These are phyloP conservation scores for Miniopterus natalensis DNA, from an alignment of 2,113 vertebrate genomes.

Conservation along the genomic window DNA sequence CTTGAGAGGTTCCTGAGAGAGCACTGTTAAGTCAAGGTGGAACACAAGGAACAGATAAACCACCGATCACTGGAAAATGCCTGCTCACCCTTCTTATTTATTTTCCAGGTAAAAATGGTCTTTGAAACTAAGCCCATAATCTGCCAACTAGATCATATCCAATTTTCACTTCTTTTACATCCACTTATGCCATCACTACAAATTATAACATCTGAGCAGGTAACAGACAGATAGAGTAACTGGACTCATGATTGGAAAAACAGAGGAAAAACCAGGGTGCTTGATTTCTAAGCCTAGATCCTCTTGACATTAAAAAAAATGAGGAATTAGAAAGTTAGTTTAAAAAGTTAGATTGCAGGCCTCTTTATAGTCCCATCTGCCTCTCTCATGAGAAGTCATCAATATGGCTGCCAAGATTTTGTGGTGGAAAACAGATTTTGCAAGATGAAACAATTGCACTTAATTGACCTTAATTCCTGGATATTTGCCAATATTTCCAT, in stretches of 20 bases:
- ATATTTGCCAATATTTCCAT: conserved; percentile 65
- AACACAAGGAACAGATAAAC: conserved; percentile 50
- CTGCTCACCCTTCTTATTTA: conserved; percentile 57
- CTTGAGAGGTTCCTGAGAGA: conserved; percentile 16
- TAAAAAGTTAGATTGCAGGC: background rate
- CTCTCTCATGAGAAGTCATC: conserved; percentile 65
- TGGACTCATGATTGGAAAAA: conserved; percentile 61
- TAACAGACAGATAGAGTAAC: conserved; percentile 51
- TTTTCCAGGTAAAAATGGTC: conserved; percentile 68
- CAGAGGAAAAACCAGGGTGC: conserved; percentile 12
- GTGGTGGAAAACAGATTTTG: conserved; percentile 69
- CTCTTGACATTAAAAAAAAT: background rate
- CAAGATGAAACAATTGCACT: conserved; percentile 71
- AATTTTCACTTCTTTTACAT: conserved; percentile 65
- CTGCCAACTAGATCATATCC: conserved; percentile 64
- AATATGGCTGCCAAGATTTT: conserved; percentile 67
- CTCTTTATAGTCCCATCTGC: conserved; percentile 40
- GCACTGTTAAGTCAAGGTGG: background rate
- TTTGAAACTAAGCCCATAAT: conserved; percentile 73
- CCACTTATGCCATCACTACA: conserved; percentile 34
- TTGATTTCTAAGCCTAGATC: conserved; percentile 45
- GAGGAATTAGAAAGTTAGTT: conserved; percentile 29
- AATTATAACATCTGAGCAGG: conserved; percentile 63
- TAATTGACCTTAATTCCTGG: conserved; percentile 73
- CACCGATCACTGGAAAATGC: conserved; percentile 50